Evolutionary conservation across 2,888 invertebrate genomes (phyloP).

Genomic region (Trissonchulus sp.): DNA sequence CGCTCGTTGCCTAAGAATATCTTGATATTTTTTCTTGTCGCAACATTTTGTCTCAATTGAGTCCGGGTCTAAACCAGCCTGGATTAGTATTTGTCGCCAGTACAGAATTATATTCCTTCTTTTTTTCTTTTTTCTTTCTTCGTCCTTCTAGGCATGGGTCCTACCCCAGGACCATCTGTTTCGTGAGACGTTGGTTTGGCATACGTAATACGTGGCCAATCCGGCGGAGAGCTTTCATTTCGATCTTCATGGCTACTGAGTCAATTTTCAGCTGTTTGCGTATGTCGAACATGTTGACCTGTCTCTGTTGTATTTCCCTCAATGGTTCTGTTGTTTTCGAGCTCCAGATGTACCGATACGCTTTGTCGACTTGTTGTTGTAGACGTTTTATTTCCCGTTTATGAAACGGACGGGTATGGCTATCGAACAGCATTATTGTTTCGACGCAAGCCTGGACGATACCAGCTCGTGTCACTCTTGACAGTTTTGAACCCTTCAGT

Average conservation of each 20-base stretch:
- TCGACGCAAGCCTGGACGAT: background rate
- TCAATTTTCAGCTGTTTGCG: constrained; percentile 10
- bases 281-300: constrained; percentile 3
- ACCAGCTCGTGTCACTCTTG: background rate
- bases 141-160: too few species aligned
- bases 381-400: background rate
- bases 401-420: constrained; percentile 5
- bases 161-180: constrained; percentile 7
- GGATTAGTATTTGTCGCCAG: constrained; percentile 1
- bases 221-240: background rate
- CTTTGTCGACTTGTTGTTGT: background rate
- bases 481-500: background rate
- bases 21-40: constrained; percentile 1
- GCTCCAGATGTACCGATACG: constrained; percentile 7
- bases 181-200: too few species aligned
- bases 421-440: constrained; percentile 5
- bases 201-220: background rate
- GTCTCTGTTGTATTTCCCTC: constrained; percentile 7
- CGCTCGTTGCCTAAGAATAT: background rate
- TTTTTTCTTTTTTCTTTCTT: too few species aligned
- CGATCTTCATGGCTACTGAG: constrained; percentile 1
- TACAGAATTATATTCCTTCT: constrained; percentile 5
- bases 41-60: constrained; percentile 6
- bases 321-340: background rate
- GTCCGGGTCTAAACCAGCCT: constrained; percentile 9